Base-by-base conservation (phyloP, 2,888 invertebrate genomes). In the Melitaea athalia region DNA sequence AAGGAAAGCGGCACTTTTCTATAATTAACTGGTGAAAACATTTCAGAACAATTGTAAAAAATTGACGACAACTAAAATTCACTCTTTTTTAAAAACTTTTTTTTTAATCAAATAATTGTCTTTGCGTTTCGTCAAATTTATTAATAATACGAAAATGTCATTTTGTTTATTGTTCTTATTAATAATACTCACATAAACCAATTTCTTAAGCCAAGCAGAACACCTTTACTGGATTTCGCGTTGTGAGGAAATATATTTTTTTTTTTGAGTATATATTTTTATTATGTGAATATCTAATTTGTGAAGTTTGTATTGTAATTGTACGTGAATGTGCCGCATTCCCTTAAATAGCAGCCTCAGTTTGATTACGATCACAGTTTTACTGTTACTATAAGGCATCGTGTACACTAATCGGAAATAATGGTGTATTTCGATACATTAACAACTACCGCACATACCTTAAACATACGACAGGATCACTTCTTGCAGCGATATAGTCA, bases 301-400 rank as follows among this genome's bases (percentile, higher is more conserved):
- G 53, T 55, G 53, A 31, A 53, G 12, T 14, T 33, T 31, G 4
- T 24, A 24, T 24, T 53, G 24, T 17, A 53, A 24, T 53, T 45
- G 14, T 14, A 53, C 8, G n/a, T 45, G 5, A 49, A 24, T n/a
- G 1, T 67, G 64, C 70, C 64, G 65, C 62, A 63, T 70, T 64
- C 70, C 66, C 70, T 63, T 67, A 68, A 61, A 55, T 75, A 74
- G 72, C 75, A 78, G 77, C 78, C 78, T 79, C 79, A 70, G 73
- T 70, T 73, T 72, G 67, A 70, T 73, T 74, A 74, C 71, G 71
- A 77, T 78, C 79, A 80, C 81, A 81, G 81, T 79, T 77, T 75
- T 38, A 81, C 79, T 79, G 78, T 75, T 72, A 70, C 71, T 72
- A 74, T 79, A 81, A 81, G 79, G 81, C 81, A 81, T 71, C 69